Conservation (phyloP, 2,797 vertebrate species). For the Pipistrellus pygmaeus region DNA sequence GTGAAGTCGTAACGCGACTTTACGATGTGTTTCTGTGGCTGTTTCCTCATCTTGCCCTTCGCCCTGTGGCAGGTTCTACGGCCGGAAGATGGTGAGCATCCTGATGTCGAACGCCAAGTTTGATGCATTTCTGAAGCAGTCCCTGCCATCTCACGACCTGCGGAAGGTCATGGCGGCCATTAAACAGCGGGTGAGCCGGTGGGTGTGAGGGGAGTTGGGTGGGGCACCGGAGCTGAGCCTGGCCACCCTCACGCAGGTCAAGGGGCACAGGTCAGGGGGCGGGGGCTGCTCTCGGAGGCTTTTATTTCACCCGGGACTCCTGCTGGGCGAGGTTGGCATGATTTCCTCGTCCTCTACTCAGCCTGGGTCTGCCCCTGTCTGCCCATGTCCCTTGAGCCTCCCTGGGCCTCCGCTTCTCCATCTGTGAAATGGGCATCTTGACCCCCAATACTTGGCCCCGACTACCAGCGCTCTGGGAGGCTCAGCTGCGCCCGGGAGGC, state of each 20-base stretch:
- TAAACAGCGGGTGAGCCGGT: conserved; percentile 83
- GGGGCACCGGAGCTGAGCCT: neutral
- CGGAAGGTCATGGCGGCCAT: conserved; percentile 81
- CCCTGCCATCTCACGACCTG: conserved; percentile 79
- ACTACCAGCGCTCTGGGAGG: neutral
- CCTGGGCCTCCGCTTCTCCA: neutral
- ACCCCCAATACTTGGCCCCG: neutral
- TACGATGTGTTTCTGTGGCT: neutral
- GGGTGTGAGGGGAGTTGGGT: neutral
- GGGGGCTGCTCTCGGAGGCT: neutral
- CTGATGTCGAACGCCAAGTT: conserved; percentile 83
- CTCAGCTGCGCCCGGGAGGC: neutral
- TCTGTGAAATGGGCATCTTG: neutral
- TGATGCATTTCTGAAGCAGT: conserved; percentile 81
- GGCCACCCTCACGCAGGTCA: accelerated
- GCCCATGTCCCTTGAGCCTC: neutral
- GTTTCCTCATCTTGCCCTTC: conserved; percentile 12
- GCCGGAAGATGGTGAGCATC: conserved; percentile 84
- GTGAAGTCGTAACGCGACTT: neutral
- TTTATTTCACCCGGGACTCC: neutral
- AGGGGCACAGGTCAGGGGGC: accelerated
- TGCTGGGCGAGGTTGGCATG: neutral
- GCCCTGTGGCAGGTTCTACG: conserved; percentile 82
- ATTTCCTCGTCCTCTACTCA: neutral
- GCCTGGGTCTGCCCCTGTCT: neutral